phyloP scores from a whole-genome alignment of 2,113 vertebrate genomes.

The Echinops telfairi region DNA sequence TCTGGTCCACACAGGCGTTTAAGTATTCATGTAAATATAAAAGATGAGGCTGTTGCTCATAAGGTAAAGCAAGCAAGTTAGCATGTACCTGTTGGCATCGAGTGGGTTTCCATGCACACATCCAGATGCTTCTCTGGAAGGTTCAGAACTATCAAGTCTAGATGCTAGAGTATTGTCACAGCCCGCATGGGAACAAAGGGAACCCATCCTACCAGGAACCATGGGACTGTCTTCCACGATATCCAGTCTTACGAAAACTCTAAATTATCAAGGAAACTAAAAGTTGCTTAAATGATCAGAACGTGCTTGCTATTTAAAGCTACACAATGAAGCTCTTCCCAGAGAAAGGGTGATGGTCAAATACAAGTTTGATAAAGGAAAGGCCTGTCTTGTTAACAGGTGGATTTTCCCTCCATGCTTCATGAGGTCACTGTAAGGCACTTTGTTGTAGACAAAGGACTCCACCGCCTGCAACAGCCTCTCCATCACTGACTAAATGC shows the following conservation, averaged over 20 bases:
- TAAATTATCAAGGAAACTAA: slow-evolving; percentile 49
- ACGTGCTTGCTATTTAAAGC: slow-evolving; percentile 28
- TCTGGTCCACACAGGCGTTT: not conserved
- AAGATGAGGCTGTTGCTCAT: not conserved
- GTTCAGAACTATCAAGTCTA: not conserved
- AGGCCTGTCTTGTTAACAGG: slow-evolving; percentile 67
- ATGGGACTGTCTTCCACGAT: not conserved
- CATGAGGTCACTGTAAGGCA: not conserved
- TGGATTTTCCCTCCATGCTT: slow-evolving; percentile 34
- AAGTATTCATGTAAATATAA: not conserved
- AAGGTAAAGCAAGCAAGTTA: slow-evolving; percentile 1
- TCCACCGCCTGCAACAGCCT: not conserved
- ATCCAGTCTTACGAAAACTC: not conserved
- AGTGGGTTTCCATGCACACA: not conserved
- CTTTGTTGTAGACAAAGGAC: slow-evolving; percentile 71
- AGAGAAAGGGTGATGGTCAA: slow-evolving; percentile 1
- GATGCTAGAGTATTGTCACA: not conserved
- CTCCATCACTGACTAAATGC: not conserved
- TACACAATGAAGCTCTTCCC: not conserved
- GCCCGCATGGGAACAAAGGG: not conserved
- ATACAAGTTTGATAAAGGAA: not conserved
- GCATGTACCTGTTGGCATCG: not conserved
- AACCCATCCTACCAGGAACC: not conserved
- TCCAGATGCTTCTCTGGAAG: not conserved
- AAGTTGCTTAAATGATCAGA: slow-evolving; percentile 39